Conservation (phyloP, 2,888 invertebrate genomes). For the Agriopis leucophaearia region DNA sequence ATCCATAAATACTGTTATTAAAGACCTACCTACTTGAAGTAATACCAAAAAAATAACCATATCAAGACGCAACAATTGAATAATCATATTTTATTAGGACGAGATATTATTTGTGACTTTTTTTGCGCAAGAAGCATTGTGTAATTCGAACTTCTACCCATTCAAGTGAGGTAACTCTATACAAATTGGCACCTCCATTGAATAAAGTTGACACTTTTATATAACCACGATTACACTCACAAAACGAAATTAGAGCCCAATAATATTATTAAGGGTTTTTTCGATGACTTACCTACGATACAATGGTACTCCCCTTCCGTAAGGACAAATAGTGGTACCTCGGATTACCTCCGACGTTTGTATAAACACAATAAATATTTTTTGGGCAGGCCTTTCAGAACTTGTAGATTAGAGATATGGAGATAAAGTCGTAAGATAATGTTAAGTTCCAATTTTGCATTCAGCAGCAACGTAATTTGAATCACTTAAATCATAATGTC, state of each 20-base stretch:
- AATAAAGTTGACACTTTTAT: slow-evolving; percentile 81
- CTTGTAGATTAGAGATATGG: slow-evolving; percentile 59
- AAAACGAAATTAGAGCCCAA: slow-evolving; percentile 86
- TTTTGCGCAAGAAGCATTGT: slow-evolving; percentile 57
- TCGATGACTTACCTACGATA: slow-evolving; percentile 46
- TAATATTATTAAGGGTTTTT: slow-evolving; percentile 81
- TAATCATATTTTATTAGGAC: slow-evolving; percentile 50
- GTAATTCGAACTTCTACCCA: slow-evolving; percentile 67
- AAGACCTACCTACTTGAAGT: slow-evolving; percentile 24
- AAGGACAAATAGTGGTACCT: slow-evolving; percentile 71
- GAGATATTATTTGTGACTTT: slow-evolving; percentile 44
- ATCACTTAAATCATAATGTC: slow-evolving; percentile 29
- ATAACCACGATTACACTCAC: slow-evolving; percentile 79
- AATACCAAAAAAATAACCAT: slow-evolving; percentile 35
- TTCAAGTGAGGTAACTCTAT: slow-evolving; percentile 74
- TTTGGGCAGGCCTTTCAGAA: slow-evolving; percentile 68
- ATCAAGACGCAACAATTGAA: slow-evolving; percentile 42
- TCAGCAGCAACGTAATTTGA: slow-evolving; percentile 41
- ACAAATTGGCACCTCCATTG: slow-evolving; percentile 83
- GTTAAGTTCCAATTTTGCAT: slow-evolving; percentile 34
- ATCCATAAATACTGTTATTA: background rate
- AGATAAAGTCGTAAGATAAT: slow-evolving; percentile 49
- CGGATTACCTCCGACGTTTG: slow-evolving; percentile 85
- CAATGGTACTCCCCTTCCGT: slow-evolving; percentile 65
- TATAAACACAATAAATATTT: slow-evolving; percentile 85